Conservation (phyloP, 2,888 invertebrate species). For the Drosophila austrosaltans region DNA sequence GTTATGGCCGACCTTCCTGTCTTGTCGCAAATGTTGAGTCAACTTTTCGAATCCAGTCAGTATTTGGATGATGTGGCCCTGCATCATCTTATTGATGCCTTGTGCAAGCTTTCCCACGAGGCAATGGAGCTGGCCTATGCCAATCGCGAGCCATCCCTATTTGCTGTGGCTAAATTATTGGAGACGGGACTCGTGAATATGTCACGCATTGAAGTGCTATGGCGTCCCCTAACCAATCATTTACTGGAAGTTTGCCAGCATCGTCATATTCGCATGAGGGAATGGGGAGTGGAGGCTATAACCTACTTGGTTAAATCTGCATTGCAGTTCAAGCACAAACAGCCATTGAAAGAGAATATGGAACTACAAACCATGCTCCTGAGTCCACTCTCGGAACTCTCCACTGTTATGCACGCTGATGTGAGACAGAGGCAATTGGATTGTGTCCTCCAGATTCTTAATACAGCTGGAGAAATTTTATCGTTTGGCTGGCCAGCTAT, state of each 20-base stretch:
- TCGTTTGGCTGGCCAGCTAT: slow-evolving; percentile 98
- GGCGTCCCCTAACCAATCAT: slow-evolving; percentile 97
- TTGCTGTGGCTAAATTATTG: slow-evolving; percentile 98
- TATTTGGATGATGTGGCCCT: slow-evolving; percentile 96
- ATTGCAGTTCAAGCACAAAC: slow-evolving; percentile 92
- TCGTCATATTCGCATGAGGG: slow-evolving; percentile 96
- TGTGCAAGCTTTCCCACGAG: slow-evolving; percentile 97
- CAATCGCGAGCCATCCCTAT: slow-evolving; percentile 97
- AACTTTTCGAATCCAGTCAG: slow-evolving; percentile 97
- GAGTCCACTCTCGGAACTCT: slow-evolving; percentile 95
- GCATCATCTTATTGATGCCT: slow-evolving; percentile 97
- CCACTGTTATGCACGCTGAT: slow-evolving; percentile 95
- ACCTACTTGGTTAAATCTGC: slow-evolving; percentile 97
- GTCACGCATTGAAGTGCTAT: slow-evolving; percentile 95
- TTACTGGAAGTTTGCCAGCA: slow-evolving; percentile 98
- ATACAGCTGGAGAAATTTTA: slow-evolving; percentile 95
- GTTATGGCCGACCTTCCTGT: slow-evolving; percentile 98
- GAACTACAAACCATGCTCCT: slow-evolving; percentile 93
- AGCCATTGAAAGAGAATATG: slow-evolving; percentile 93
- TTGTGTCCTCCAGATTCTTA: slow-evolving; percentile 95
- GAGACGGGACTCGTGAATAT: slow-evolving; percentile 98
- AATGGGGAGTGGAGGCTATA: slow-evolving; percentile 98
- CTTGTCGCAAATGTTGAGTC: slow-evolving; percentile 94
- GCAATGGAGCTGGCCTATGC: slow-evolving; percentile 98
- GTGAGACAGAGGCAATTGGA: slow-evolving; percentile 97